Percentiles rank a stretch among this genome's conserved stretches.
Evolutionary conservation across 2,113 vertebrate genomes (phyloP).

Genomic region (Picathartes gymnocephalus): DNA sequence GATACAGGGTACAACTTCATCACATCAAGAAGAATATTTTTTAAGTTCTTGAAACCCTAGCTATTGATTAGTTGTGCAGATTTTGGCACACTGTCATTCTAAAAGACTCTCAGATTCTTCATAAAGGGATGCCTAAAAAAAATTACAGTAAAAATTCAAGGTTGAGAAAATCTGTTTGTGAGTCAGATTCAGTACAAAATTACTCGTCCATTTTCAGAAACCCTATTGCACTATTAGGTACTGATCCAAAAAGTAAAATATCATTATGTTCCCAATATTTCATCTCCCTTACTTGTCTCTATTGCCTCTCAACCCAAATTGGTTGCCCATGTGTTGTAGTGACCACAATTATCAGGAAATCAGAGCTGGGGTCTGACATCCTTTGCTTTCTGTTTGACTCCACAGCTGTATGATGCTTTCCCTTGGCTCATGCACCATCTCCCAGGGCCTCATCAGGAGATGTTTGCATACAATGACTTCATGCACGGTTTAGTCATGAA

Average conservation of each 20-base stretch:
- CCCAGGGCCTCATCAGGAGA: constrained; percentile 58
- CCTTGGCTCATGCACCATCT: constrained; percentile 42
- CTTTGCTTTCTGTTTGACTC: background rate
- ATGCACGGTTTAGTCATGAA: constrained; percentile 15
- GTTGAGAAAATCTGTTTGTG: background rate
- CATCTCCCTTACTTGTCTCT: background rate
- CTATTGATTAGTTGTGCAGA: background rate
- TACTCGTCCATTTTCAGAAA: background rate
- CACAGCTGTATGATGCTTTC: constrained; percentile 60
- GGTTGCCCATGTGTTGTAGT: background rate
- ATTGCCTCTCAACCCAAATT: background rate
- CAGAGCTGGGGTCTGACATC: background rate
- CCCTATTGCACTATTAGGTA: background rate
- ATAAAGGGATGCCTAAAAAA: background rate
- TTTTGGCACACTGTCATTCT: background rate
- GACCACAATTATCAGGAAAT: background rate
- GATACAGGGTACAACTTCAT: background rate
- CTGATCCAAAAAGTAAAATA: background rate
- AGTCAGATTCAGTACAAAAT: background rate
- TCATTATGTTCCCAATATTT: background rate
- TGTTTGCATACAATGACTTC: constrained; percentile 27
- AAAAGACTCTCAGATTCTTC: background rate
- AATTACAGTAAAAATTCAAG: background rate
- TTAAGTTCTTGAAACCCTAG: background rate
- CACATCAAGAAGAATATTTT: background rate